Evolutionary conservation across 30 jellyfish, hydroid and myxozoan genomes (phyloP).

Genomic region (Euphysa ruthae): DNA sequence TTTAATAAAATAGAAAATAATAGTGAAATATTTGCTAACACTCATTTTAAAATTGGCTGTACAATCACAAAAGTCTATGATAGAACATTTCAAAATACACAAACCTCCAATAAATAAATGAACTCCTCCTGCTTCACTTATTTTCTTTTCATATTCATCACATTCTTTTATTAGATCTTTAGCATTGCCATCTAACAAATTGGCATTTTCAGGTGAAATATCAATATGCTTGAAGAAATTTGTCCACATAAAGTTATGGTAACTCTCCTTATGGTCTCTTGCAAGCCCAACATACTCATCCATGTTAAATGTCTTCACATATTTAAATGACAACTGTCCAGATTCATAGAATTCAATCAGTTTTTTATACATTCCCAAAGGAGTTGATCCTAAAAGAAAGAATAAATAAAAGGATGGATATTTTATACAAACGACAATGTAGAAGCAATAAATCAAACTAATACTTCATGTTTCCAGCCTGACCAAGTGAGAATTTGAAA

Average conservation of each 20-base stretch:
- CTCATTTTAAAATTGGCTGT: too few species aligned
- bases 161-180: slow-evolving; percentile 68
- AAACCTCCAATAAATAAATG: slow-evolving; percentile 85
- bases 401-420: too few species aligned
- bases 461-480: too few species aligned
- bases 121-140: slow-evolving; percentile 75
- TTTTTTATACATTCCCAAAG: slow-evolving; percentile 89
- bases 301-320: slow-evolving; percentile 87
- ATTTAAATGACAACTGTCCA: slow-evolving; percentile 69
- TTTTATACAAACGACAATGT: too few species aligned
- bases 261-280: slow-evolving; percentile 91
- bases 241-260: slow-evolving; percentile 93
- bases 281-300: slow-evolving; percentile 89
- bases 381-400: slow-evolving; percentile 70
- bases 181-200: slow-evolving; percentile 86
- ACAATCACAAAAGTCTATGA: too few species aligned
- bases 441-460: too few species aligned
- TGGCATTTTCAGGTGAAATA: slow-evolving; percentile 77
- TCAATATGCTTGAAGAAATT: slow-evolving; percentile 90
- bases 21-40: too few species aligned
- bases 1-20: too few species aligned
- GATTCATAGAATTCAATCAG: slow-evolving; percentile 57
- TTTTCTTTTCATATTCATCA: slow-evolving; percentile 51
- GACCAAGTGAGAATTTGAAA: too few species aligned
- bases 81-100: too few species aligned